These are phyloP conservation scores for Formica aserva DNA, from an alignment of 2,888 invertebrate genomes.

Conservation along the genomic window DNA sequence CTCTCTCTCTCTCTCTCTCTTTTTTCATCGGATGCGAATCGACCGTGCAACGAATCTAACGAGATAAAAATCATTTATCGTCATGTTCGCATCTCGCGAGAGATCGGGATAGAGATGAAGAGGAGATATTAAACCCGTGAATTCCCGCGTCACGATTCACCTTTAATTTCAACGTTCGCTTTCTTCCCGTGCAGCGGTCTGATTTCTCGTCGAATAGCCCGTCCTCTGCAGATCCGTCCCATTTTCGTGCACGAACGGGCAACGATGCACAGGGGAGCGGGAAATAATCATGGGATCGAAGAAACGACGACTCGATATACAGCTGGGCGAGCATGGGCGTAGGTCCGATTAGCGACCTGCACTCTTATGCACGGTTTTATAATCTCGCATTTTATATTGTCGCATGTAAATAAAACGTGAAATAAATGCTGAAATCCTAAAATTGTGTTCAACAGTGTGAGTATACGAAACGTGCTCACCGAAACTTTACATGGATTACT, in stretches of 20 bases:
- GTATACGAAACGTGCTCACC: too few species aligned
- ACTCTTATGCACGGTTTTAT: not conserved
- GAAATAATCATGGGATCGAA: conserved; percentile 46
- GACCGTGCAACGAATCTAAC: conserved; percentile 37
- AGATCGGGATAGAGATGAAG: not conserved
- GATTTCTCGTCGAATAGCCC: conserved; percentile 50
- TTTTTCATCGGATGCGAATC: conserved; percentile 21
- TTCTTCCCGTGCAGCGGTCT: not conserved
- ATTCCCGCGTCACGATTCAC: conserved; percentile 43
- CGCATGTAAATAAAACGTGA: not conserved
- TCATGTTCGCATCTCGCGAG: not conserved
- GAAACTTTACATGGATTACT: not conserved
- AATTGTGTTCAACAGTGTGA: not conserved
- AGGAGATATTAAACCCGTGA: conserved; percentile 64
- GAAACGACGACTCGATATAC: not conserved
- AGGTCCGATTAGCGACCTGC: not conserved
- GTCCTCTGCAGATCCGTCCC: conserved; percentile 11
- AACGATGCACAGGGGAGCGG: not conserved
- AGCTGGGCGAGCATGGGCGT: not conserved
- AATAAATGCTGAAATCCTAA: not conserved
- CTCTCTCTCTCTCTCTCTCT: not conserved
- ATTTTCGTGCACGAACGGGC: conserved; percentile 28
- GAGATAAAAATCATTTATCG: conserved; percentile 32
- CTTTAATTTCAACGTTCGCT: conserved; percentile 24
- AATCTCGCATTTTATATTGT: not conserved